A percentile compares a stretch with the other conserved stretches of the same genome.
Conservation (phyloP, 2,113 vertebrate species). For the Penelope pileata region DNA sequence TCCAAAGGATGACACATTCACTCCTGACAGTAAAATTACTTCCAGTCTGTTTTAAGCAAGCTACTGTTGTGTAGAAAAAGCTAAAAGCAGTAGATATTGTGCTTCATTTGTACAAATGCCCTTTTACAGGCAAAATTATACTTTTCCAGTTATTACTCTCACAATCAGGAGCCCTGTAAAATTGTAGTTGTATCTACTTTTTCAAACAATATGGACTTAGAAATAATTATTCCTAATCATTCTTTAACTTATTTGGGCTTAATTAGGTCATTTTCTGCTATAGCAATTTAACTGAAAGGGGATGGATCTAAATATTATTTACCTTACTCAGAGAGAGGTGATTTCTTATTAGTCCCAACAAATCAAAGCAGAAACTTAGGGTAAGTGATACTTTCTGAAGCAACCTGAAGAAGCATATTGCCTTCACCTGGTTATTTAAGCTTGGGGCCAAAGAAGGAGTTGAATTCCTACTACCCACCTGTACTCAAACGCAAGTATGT, state of each 20-base stretch:
- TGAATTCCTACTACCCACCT: not conserved
- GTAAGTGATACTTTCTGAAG: not conserved
- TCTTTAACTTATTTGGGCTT: not conserved
- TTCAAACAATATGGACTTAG: not conserved
- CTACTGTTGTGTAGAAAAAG: not conserved
- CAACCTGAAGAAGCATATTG: not conserved
- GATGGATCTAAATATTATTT: not conserved
- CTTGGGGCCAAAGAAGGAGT: not conserved
- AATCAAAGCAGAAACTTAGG: not conserved
- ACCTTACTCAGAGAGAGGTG: not conserved
- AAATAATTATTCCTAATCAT: not conserved
- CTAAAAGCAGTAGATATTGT: not conserved
- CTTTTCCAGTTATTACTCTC: not conserved
- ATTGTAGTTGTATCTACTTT: not conserved
- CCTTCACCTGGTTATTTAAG: not conserved
- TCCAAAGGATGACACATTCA: not conserved
- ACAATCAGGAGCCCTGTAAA: not conserved
- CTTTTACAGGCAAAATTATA: not conserved
- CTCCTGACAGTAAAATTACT: not conserved
- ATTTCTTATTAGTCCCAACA: not conserved
- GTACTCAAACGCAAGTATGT: not conserved
- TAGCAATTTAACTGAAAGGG: not conserved
- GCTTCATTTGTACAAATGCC: not conserved
- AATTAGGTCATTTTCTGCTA: not conserved
- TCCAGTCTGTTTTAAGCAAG: slow-evolving; percentile 13